These are phyloP conservation scores for Diabrotica virgifera DNA, from an alignment of 1,140 invertebrate genomes.

Conservation along the genomic window DNA sequence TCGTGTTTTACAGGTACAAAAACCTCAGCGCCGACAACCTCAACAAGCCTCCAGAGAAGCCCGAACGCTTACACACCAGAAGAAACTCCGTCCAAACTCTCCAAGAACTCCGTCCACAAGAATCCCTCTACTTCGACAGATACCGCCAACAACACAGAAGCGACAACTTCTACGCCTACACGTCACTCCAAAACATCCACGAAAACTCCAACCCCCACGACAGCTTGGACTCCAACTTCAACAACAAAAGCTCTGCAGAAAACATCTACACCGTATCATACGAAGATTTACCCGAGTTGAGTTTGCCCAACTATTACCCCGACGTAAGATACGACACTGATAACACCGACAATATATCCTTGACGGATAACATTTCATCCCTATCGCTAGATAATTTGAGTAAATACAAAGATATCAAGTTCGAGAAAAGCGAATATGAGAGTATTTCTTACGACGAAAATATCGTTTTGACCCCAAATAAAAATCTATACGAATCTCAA, in stretches of 20 bases:
- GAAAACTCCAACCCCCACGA: slow-evolving; percentile 11
- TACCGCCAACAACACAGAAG: not conserved
- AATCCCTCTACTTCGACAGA: not conserved
- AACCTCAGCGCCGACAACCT: slow-evolving; percentile 20
- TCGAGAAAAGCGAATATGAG: slow-evolving; percentile 27
- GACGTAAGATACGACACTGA: slow-evolving; percentile 51
- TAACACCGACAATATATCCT: slow-evolving; percentile 43
- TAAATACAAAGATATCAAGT: slow-evolving; percentile 24
- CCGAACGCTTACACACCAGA: not conserved
- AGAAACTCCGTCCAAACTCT: slow-evolving; percentile 18
- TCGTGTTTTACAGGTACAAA: slow-evolving; percentile 22
- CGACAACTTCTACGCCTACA: slow-evolving; percentile 9
- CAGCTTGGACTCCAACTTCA: slow-evolving; percentile 60
- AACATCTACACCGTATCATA: slow-evolving; percentile 28
- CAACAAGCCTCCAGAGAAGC: slow-evolving; percentile 5
- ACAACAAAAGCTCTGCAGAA: slow-evolving; percentile 50
- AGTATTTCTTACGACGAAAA: slow-evolving; percentile 46
- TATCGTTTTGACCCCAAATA: slow-evolving; percentile 41
- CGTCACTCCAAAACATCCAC: slow-evolving; percentile 12
- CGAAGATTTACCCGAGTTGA: slow-evolving; percentile 39
- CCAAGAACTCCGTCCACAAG: not conserved
- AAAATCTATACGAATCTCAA: slow-evolving; percentile 32
- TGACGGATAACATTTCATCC: slow-evolving; percentile 43
- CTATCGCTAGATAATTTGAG: slow-evolving; percentile 14
- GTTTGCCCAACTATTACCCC: slow-evolving; percentile 47